Conservation (phyloP, 1,140 invertebrate genomes). For the Drosophila pandora region DNA sequence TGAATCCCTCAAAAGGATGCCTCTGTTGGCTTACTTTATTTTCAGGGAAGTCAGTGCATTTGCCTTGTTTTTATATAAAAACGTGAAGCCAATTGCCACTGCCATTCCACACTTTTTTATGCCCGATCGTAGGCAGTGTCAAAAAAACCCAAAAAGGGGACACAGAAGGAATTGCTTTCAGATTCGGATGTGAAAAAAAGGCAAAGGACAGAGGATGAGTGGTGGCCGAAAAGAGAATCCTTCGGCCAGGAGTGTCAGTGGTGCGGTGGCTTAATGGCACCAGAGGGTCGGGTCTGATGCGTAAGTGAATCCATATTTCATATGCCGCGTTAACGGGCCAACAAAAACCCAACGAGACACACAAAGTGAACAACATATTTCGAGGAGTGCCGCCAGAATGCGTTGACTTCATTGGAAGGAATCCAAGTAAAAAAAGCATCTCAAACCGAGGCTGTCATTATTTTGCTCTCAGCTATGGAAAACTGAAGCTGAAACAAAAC, state of each 20-base stretch:
- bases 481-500: conserved; percentile 39
- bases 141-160: background rate
- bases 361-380: conserved; percentile 50
- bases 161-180: background rate
- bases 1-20: background rate
- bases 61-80: background rate
- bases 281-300: conserved; percentile 65
- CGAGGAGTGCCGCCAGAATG: conserved; percentile 20
- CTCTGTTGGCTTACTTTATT: background rate
- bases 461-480: conserved; percentile 38
- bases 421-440: conserved; percentile 52
- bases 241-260: conserved; percentile 17
- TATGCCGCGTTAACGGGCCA: conserved; percentile 62
- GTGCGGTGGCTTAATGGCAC: conserved; percentile 68
- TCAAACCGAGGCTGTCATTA: conserved; percentile 67
- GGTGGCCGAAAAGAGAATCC: conserved; percentile 11
- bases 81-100: background rate
- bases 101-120: background rate
- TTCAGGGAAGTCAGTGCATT: background rate
- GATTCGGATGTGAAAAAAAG: conserved; percentile 2
- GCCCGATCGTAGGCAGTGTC: background rate
- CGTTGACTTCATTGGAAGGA: conserved; percentile 42
- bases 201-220: background rate
- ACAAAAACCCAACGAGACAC: conserved; percentile 54
- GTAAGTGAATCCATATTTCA: conserved; percentile 83